These are phyloP conservation scores for Cynaeus angustus DNA, from an alignment of 2,888 invertebrate species.

Conservation along the genomic window DNA sequence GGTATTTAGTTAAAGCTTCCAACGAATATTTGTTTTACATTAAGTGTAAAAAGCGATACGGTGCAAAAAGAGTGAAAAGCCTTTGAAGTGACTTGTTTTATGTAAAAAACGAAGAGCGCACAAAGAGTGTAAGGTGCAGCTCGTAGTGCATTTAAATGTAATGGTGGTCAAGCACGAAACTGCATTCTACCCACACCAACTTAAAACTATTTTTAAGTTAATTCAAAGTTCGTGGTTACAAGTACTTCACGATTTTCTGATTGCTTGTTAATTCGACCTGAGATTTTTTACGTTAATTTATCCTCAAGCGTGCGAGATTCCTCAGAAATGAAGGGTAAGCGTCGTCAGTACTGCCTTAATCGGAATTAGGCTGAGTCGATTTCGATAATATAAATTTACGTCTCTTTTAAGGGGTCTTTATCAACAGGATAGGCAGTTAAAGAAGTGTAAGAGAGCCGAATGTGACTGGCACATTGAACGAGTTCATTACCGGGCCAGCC, in stretches of 20 bases:
- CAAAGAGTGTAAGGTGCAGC: slow-evolving; percentile 25
- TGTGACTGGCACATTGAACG: slow-evolving; percentile 58
- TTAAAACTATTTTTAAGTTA: neutral
- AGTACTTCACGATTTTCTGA: too few species aligned
- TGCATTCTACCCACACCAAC: neutral
- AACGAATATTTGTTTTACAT: neutral
- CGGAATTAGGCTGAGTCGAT: slow-evolving; percentile 49
- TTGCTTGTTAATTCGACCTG: neutral
- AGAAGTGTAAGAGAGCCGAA: slow-evolving; percentile 57
- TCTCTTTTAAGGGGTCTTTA: slow-evolving; percentile 56
- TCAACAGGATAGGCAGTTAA: slow-evolving; percentile 57
- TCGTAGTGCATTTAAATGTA: slow-evolving; percentile 25
- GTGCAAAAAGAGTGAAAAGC: neutral
- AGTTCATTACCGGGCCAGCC: slow-evolving; percentile 55
- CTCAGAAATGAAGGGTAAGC: slow-evolving; percentile 45
- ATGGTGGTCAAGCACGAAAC: slow-evolving; percentile 33
- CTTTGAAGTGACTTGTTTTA: slow-evolving; percentile 5
- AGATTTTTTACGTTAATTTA: too few species aligned
- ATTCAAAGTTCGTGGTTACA: neutral
- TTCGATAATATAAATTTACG: slow-evolving; percentile 58
- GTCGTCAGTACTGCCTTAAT: slow-evolving; percentile 44
- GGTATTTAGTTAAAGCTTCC: slow-evolving; percentile 18
- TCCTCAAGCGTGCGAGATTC: slow-evolving; percentile 21
- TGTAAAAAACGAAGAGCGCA: slow-evolving; percentile 7
- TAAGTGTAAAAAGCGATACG: neutral